A percentile compares a stretch with the other conserved stretches of the same genome.
Conservation (phyloP, 2,113 vertebrate species). For the Australoheros scitulus region DNA sequence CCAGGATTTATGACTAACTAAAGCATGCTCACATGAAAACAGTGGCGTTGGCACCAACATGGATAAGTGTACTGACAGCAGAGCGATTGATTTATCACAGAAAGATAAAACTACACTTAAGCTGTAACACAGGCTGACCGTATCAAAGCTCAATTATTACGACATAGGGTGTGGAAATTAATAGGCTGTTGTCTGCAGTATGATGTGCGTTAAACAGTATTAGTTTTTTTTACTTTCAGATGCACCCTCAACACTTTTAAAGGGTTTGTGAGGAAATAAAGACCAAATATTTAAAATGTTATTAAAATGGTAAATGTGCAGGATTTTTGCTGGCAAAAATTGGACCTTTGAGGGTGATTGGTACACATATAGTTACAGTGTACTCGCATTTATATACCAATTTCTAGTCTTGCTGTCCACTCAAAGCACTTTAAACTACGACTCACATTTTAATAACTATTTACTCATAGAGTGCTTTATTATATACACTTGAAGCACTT, state of each 20-base stretch:
- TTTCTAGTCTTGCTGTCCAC: not conserved
- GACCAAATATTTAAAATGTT: not conserved
- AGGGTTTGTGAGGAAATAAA: not conserved
- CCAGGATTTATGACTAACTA: no score
- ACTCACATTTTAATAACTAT: not conserved
- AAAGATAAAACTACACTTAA: not conserved
- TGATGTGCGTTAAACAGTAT: not conserved
- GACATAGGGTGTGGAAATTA: no score
- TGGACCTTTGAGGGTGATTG: not conserved
- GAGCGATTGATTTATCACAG: rapidly evolving
- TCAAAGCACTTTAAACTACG: not conserved
- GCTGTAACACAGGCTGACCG: rapidly evolving
- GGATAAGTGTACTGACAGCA: not conserved
- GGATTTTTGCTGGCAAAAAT: not conserved
- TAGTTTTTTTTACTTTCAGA: not conserved
- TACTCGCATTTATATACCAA: not conserved
- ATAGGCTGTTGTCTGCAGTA: no score
- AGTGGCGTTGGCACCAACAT: not conserved
- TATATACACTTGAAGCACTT: not conserved
- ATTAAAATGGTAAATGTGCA: not conserved
- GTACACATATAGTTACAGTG: rapidly evolving
- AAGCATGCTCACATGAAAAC: not conserved
- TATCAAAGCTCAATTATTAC: rapidly evolving
- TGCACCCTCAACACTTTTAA: not conserved
- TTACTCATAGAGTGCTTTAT: no score